Base-by-base conservation (phyloP, 2,797 vertebrate genomes). In the Rhinophrynus dorsalis region DNA sequence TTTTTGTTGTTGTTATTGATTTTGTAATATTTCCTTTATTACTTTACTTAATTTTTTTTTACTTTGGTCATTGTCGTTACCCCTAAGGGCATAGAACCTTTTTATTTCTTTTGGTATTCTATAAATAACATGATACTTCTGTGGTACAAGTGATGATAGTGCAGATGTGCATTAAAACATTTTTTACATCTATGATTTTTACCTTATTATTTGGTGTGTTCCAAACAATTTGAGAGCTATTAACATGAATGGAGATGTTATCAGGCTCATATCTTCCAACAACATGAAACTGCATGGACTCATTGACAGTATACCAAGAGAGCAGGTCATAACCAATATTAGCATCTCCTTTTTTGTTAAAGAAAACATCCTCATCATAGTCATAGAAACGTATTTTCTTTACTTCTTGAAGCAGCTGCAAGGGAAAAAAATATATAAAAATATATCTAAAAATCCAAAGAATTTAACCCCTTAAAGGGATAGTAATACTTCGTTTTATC, bases 311-410 rank as follows among this genome's bases (percentile, higher is more conserved):
- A 20, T 60, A 30, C 88, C 88, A 90, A 18, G 74, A 62, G 13
- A 86, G 35, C 54, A 90, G 17, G 68, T 90, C 78, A 59, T 86
- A 89, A 7, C 80, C 83, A 29, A 75, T 80, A 6, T 68, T 54
- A 30, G 80, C 81, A 76, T 84, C 75, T 4, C 83, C 84, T 7
- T 76, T 61, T 24, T 74, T 1, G 18, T 83, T 79, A 42, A 88
- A 90, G 23, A 26, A 52, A 27, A 51, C 21, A 5, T 24, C 52
- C 15, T 64, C 21, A 33, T 64, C 9, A 24, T 40, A 17, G 23
- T 64, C 47, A 18, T 3, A 27, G 6, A 64, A 52, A 10, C 40
- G n/a, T 20, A 64, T 21, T 17, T 64, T 52, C 13, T 64, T 64
- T 3, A 64, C 0, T 26, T 52, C 33, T 17, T 40, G 29, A 15